Evolutionary conservation across 30 jellyfish, hydroid and myxozoan genomes (phyloP).

Genomic region (Turritopsis rubra): DNA sequence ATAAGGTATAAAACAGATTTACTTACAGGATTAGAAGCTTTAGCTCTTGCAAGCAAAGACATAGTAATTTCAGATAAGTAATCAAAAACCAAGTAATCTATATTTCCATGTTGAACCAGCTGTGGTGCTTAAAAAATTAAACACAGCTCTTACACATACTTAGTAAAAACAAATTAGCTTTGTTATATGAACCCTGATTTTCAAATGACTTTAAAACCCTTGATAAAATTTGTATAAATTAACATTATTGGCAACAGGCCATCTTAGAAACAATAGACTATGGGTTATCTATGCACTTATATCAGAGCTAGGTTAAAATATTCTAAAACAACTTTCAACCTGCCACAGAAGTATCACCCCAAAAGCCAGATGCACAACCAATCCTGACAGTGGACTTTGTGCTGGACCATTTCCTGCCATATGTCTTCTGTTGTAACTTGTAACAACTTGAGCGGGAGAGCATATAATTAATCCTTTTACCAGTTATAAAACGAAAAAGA

Average conservation of each 20-base stretch:
- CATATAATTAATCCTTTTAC: background rate
- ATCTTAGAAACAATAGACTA: too few species aligned
- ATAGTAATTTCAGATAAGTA: constrained; percentile 79
- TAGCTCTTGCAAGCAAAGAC: constrained; percentile 73
- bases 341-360: constrained; percentile 91
- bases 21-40: constrained; percentile 48
- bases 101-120: constrained; percentile 62
- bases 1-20: too few species aligned
- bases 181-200: too few species aligned
- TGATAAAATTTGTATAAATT: too few species aligned
- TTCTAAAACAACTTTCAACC: constrained; percentile 22
- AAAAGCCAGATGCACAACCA: constrained; percentile 94
- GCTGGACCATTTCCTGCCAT: background rate
- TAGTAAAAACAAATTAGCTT: background rate
- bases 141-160: background rate
- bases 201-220: too few species aligned
- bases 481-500: background rate
- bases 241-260: too few species aligned
- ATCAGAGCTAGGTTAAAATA: too few species aligned
- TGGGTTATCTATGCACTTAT: too few species aligned
- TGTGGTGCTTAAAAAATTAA: constrained; percentile 55
- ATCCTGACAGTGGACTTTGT: constrained; percentile 37
- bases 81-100: constrained; percentile 74
- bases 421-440: background rate
- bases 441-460: background rate